A percentile compares a stretch with the other conserved stretches of the same genome.
phyloP scores from a whole-genome alignment of 1,140 invertebrate genomes.

The Drosophila miranda region DNA sequence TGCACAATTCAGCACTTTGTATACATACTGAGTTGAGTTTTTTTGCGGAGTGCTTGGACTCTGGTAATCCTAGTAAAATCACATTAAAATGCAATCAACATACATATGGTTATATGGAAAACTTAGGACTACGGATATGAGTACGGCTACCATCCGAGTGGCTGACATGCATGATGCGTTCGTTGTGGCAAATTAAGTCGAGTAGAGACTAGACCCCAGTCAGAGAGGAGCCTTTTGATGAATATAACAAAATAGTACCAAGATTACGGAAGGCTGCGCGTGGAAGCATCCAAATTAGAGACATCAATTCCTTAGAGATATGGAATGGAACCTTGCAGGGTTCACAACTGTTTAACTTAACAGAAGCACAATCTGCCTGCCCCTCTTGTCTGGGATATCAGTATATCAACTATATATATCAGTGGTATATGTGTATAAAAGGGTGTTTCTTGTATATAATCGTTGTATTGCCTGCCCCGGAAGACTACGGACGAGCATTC shows the following conservation, averaged over 20 bases:
- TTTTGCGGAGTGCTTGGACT: constrained; percentile 20
- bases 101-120: constrained; percentile 33
- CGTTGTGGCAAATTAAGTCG: constrained; percentile 62
- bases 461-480: constrained; percentile 44
- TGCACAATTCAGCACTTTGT: constrained; percentile 14
- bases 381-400: constrained; percentile 31
- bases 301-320: constrained; percentile 23
- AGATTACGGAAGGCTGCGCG: neutral
- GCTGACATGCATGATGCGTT: constrained; percentile 57
- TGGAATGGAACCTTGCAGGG: constrained; percentile 7
- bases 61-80: constrained; percentile 62
- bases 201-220: constrained; percentile 16
- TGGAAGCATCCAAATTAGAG: constrained; percentile 27
- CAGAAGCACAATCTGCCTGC: constrained; percentile 32
- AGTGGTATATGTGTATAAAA: constrained; percentile 8
- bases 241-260: constrained; percentile 11
- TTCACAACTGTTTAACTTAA: constrained; percentile 13
- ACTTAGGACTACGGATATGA: constrained; percentile 67
- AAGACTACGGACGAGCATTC: constrained; percentile 66
- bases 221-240: constrained; percentile 13
- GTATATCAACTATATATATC: constrained; percentile 12
- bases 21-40: too few species aligned
- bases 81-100: constrained; percentile 48
- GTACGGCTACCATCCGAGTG: constrained; percentile 43
- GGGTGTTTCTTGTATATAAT: neutral